A percentile compares a stretch with the other conserved stretches of the same genome.
These are phyloP conservation scores for Agrochola macilenta DNA, from an alignment of 2,888 invertebrate species.

Conservation along the genomic window DNA sequence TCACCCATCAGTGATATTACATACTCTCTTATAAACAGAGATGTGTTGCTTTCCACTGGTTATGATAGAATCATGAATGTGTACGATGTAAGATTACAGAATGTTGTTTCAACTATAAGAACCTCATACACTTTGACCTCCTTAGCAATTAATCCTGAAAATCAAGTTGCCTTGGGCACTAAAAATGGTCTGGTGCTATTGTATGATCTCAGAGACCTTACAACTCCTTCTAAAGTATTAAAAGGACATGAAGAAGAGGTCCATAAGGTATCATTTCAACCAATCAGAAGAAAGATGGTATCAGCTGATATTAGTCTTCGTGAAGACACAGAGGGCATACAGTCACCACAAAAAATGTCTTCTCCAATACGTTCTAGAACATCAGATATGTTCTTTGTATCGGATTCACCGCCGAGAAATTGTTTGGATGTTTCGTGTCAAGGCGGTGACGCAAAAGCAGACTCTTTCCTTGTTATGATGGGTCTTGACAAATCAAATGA, in stretches of 20 bases:
- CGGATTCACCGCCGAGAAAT: slow-evolving; percentile 81
- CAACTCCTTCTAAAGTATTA: slow-evolving; percentile 84
- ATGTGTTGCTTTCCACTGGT: slow-evolving; percentile 90
- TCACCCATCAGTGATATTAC: slow-evolving; percentile 90
- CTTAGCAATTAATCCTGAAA: slow-evolving; percentile 84
- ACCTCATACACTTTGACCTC: slow-evolving; percentile 84
- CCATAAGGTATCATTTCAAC: slow-evolving; percentile 87
- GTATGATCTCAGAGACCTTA: slow-evolving; percentile 90
- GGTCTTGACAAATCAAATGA: slow-evolving; percentile 84
- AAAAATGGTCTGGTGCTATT: slow-evolving; percentile 89
- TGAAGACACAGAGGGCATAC: slow-evolving; percentile 80
- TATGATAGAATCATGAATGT: slow-evolving; percentile 90
- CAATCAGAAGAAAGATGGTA: slow-evolving; percentile 76
- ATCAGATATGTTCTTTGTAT: slow-evolving; percentile 84
- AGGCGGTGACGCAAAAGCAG: slow-evolving; percentile 78
- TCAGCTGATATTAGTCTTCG: slow-evolving; percentile 84
- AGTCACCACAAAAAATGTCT: slow-evolving; percentile 72
- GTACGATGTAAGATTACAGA: slow-evolving; percentile 89
- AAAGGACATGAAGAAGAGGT: slow-evolving; percentile 89
- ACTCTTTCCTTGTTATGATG: slow-evolving; percentile 86
- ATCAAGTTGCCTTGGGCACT: slow-evolving; percentile 89
- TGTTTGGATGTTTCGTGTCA: slow-evolving; percentile 72
- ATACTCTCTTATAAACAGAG: slow-evolving; percentile 89
- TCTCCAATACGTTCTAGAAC: slow-evolving; percentile 78
- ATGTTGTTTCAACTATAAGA: slow-evolving; percentile 84